A percentile compares a stretch with the other conserved stretches of the same genome.
phyloP scores from a whole-genome alignment of 2,888 invertebrate genomes.

The Punctoribates punctum region DNA sequence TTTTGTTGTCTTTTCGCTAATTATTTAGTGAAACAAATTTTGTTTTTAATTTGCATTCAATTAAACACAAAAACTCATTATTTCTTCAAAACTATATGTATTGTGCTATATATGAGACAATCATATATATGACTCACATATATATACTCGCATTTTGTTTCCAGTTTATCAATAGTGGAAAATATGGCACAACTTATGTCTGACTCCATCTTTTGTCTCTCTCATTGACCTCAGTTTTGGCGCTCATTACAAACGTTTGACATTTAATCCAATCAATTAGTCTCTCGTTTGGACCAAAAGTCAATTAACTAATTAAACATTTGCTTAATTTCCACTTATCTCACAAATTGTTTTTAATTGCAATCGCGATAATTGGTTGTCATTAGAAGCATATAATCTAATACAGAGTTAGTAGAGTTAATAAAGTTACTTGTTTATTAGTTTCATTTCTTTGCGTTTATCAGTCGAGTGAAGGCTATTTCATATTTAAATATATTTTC shows the following conservation, averaged over 20 bases:
- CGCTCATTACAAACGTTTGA: neutral
- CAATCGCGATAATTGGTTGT: too few relatives aligned
- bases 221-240: neutral
- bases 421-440: too few relatives aligned
- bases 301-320: too few relatives aligned
- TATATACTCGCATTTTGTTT: neutral
- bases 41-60: neutral
- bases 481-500: too few relatives aligned
- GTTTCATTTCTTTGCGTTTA: too few relatives aligned
- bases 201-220: neutral
- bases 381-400: too few relatives aligned
- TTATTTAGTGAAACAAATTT: neutral
- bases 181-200: constrained; percentile 22
- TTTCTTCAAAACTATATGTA: neutral
- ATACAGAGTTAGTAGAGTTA: too few relatives aligned
- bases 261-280: neutral
- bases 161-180: neutral
- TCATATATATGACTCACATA: neutral
- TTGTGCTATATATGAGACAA: neutral
- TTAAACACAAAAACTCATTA: neutral
- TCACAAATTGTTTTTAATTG: too few relatives aligned
- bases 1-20: neutral
- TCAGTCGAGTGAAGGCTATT: too few relatives aligned
- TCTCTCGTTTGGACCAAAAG: too few relatives aligned
- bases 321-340: too few relatives aligned